These are phyloP conservation scores for Zoanthus solanderi DNA, from an alignment of 92 coral and sea anemone genomes.

Conservation along the genomic window DNA sequence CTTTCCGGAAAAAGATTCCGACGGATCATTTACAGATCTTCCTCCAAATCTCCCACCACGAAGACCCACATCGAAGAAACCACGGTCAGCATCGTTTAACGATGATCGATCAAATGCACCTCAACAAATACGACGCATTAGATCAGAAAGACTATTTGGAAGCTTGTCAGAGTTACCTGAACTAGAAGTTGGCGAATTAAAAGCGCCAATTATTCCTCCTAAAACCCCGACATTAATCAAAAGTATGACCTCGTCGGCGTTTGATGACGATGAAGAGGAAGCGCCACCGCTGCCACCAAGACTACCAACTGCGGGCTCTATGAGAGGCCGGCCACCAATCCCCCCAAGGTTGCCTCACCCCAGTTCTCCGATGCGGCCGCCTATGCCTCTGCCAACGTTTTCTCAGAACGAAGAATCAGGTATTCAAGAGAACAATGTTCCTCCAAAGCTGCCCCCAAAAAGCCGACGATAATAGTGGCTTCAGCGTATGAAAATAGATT, in stretches of 20 bases:
- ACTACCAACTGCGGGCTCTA: slow-evolving; percentile 58
- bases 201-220: slow-evolving; percentile 44
- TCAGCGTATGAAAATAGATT: background rate
- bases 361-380: slow-evolving; percentile 46
- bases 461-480: slow-evolving; percentile 19
- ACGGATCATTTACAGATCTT: slow-evolving; percentile 43
- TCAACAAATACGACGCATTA: slow-evolving; percentile 55
- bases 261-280: slow-evolving; percentile 52
- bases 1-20: slow-evolving; percentile 82
- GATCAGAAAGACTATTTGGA: slow-evolving; percentile 53
- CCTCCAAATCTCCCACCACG: slow-evolving; percentile 87
- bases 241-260: slow-evolving; percentile 36
- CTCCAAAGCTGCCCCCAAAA: slow-evolving; percentile 42
- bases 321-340: slow-evolving; percentile 74
- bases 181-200: slow-evolving; percentile 27
- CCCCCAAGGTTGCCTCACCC: slow-evolving; percentile 73
- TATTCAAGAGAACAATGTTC: slow-evolving; percentile 28
- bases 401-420: background rate
- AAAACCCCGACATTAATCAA: slow-evolving; percentile 47
- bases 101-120: slow-evolving; percentile 61
- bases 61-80: slow-evolving; percentile 65
- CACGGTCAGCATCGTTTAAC: slow-evolving; percentile 67
- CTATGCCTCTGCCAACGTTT: slow-evolving; percentile 33
- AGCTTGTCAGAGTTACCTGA: slow-evolving; percentile 42
- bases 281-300: slow-evolving; percentile 86